Base-by-base conservation (phyloP, 2,113 vertebrate genomes). In the Hirundichthys speculiger region DNA sequence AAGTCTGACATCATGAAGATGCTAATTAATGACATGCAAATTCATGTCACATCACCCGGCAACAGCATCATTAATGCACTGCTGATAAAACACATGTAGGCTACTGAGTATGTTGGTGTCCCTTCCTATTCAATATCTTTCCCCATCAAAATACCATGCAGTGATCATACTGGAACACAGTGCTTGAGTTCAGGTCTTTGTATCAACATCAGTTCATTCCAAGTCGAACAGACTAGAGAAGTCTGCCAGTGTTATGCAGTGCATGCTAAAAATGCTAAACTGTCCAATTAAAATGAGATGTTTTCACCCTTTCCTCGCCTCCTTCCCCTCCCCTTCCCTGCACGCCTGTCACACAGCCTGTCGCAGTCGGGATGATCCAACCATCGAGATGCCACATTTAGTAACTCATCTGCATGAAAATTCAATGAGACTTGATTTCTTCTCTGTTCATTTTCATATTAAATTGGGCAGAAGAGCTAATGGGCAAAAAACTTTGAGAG, bases 321-420 rank as follows among this genome's bases (percentile, higher is more conserved):
- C 13, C 43, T 30, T 22, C 12, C n/a, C 5, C 40, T 21, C 39
- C 14, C 24, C 40, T 19, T 45, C 39, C 1, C 39, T 39, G 53
- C 58, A 12, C 16, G 5, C 40, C 39, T 9, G 2, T 70, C 81
- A 15, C 30, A 56, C 63, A 1, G 55, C 51, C 52, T 38, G 15
- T 16, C 20, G 6, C 42, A 42, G 30, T n/a, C 16, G 13, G 10
- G 50, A 46, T n/a, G 8, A 64, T 22, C 49, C 2, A 34, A 54
- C 66, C 57, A 64, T 61, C 2, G n/a, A 64, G 58, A 58, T 19
- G 34, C 79, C 66, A 56, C 77, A 82, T 88, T 89, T 85, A 89
- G 84, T 69, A 77, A 56, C 84, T 82, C 69, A 75, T 91, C 81
- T 86, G 85, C 87, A 90, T 88, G 52, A 80, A 81, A 79, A 82